A percentile compares a stretch with the other conserved stretches of the same genome.
These are phyloP conservation scores for Bujurquina vittata DNA, from an alignment of 2,113 vertebrate species.

Conservation along the genomic window DNA sequence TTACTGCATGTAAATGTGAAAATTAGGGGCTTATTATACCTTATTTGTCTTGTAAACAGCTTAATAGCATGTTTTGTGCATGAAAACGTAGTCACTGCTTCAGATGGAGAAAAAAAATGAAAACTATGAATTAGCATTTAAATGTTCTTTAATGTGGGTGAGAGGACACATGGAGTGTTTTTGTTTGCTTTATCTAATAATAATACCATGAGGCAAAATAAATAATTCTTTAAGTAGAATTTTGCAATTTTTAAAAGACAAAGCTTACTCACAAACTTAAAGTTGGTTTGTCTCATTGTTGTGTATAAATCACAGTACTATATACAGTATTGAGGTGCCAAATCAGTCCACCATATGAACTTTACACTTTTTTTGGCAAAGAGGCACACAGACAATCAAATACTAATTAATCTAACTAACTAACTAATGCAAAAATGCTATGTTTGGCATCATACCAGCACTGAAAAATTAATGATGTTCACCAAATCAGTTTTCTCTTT, in stretches of 20 bases:
- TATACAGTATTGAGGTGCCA: not conserved
- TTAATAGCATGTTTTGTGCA: not conserved
- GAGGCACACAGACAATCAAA: not conserved
- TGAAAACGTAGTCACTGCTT: not conserved
- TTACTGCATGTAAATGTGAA: not conserved
- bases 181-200: not conserved
- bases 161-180: not conserved
- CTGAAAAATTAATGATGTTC: constrained; percentile 9
- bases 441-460: not conserved
- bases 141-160: not conserved
- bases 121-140: not conserved
- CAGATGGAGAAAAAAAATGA: not conserved
- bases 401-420: constrained; percentile 15
- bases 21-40: not conserved
- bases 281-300: no score
- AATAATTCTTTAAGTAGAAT: no score
- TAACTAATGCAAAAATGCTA: constrained; percentile 26
- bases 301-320: no score
- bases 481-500: not conserved
- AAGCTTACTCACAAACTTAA: no score
- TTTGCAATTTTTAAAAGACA: no score
- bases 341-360: not conserved
- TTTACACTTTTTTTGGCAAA: not conserved
- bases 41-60: not conserved
- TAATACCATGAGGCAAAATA: no score